phyloP scores from a whole-genome alignment of 2,113 vertebrate genomes.

The Vombatus ursinus region DNA sequence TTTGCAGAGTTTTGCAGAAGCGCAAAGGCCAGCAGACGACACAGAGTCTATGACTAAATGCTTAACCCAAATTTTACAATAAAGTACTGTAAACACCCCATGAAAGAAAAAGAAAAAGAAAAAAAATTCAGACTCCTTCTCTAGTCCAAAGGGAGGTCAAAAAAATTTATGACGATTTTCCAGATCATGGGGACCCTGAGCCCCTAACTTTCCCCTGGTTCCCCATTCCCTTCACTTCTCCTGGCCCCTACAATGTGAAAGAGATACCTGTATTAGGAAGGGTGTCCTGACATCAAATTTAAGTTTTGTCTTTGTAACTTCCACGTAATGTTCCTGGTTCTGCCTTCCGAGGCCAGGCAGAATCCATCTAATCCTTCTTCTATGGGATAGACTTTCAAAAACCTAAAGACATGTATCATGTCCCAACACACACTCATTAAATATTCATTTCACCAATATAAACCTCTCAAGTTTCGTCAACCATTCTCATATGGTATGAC shows the following conservation, averaged over 20 bases:
- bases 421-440: background rate
- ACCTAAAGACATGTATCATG: background rate
- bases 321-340: background rate
- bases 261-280: background rate
- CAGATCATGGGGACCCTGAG: background rate
- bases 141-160: background rate
- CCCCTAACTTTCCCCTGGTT: background rate
- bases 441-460: background rate
- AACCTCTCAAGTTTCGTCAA: background rate
- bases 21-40: background rate
- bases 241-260: background rate
- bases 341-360: background rate
- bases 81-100: background rate
- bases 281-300: background rate
- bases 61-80: background rate
- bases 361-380: background rate
- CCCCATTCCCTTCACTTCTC: too few relatives aligned
- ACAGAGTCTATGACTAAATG: background rate
- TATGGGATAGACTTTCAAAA: background rate
- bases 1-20: background rate
- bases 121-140: background rate
- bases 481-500: background rate
- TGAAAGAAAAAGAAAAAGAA: background rate
- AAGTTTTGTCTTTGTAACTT: background rate
- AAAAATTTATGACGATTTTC: background rate